Conservation (phyloP, 1,140 invertebrate species). For the Tribolium madens region DNA sequence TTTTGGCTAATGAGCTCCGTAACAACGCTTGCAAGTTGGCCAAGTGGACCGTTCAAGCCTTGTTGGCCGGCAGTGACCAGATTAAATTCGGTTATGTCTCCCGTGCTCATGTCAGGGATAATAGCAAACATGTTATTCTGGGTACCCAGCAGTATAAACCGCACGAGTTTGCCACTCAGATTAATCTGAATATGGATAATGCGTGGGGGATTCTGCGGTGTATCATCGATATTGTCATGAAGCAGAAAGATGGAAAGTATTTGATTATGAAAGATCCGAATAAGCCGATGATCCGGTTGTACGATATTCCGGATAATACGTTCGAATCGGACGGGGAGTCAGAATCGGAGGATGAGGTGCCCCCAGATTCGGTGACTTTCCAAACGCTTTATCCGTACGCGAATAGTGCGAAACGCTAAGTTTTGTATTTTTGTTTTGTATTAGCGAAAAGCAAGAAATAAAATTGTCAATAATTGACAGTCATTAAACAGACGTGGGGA, state of each 20-base stretch:
- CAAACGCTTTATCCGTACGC: constrained; percentile 62
- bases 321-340: constrained; percentile 98
- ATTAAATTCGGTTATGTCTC: constrained; percentile 99
- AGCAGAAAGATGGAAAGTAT: constrained; percentile 97
- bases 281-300: constrained; percentile 96
- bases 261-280: constrained; percentile 99
- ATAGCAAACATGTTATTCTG: constrained; percentile 96
- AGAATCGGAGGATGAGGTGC: constrained; percentile 85
- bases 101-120: constrained; percentile 91
- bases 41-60: constrained; percentile 98
- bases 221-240: constrained; percentile 98
- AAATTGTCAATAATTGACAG: not conserved
- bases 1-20: constrained; percentile 96
- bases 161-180: constrained; percentile 97
- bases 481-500: no score
- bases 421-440: constrained; percentile 22
- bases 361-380: constrained; percentile 61
- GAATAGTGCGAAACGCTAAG: constrained; percentile 11
- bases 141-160: constrained; percentile 99
- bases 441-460: constrained; percentile 3
- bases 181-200: constrained; percentile 99
- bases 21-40: constrained; percentile 99
- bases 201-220: constrained; percentile 99
- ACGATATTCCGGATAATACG: constrained; percentile 98
- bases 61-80: constrained; percentile 96